Percentiles rank a stretch among this genome's conserved stretches.
phyloP scores from a whole-genome alignment of 2,113 vertebrate species.

The Girardinichthys multiradiatus region DNA sequence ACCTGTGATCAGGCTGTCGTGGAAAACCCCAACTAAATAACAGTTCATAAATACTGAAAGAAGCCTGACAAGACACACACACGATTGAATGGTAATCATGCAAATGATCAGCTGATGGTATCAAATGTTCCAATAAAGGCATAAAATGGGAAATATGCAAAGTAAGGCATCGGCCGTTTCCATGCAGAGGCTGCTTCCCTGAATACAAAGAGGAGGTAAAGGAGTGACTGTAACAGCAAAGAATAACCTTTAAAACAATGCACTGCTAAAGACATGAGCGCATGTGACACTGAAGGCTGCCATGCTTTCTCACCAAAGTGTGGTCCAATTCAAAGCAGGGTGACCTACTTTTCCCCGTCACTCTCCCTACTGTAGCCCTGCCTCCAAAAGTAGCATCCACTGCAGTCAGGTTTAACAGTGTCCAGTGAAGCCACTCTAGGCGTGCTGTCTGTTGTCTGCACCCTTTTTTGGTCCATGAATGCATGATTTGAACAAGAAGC shows the following conservation, averaged over 20 bases:
- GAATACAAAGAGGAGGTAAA: conserved; percentile 7
- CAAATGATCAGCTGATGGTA: conserved; percentile 36
- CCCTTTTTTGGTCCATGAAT: conserved; percentile 36
- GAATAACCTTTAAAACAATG: conserved; percentile 21
- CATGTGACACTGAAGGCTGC: conserved; percentile 41
- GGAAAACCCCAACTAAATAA: conserved; percentile 8
- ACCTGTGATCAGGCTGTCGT: conserved; percentile 28
- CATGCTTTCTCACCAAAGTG: conserved; percentile 57
- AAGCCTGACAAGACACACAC: conserved; percentile 11
- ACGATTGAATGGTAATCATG: conserved; percentile 26
- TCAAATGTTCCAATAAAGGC: conserved; percentile 23
- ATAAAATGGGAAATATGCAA: conserved; percentile 25
- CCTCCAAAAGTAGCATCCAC: conserved; percentile 58
- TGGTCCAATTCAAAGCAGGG: conserved; percentile 65
- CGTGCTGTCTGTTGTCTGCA: conserved; percentile 47
- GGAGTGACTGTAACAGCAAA: neutral
- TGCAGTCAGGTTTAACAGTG: conserved; percentile 71
- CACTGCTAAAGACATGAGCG: conserved; percentile 15
- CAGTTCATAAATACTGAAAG: conserved; percentile 11
- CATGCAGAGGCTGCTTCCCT: neutral
- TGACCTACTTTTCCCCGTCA: conserved; percentile 80
- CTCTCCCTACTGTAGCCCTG: conserved; percentile 62
- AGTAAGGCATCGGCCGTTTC: conserved; percentile 39
- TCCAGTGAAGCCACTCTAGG: conserved; percentile 76
- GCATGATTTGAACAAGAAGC: conserved; percentile 46